A percentile compares a stretch with the other conserved stretches of the same genome.
Conservation (phyloP, 2,888 invertebrate species). For the Drosophila prolongata region DNA sequence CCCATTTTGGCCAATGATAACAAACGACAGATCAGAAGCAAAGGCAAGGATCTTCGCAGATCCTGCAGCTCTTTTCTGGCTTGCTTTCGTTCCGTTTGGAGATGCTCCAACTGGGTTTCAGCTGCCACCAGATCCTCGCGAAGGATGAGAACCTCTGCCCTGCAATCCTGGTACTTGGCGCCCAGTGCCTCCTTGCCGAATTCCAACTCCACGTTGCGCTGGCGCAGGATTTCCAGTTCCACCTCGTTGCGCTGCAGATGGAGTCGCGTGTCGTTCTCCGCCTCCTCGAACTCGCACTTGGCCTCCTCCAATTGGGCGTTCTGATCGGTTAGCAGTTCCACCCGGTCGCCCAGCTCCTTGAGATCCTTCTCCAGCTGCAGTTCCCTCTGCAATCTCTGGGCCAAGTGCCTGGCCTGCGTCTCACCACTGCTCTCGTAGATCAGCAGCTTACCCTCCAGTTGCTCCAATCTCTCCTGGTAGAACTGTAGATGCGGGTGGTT, state of each 20-base stretch:
- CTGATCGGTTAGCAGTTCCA: slow-evolving; percentile 87
- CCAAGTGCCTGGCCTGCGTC: slow-evolving; percentile 87
- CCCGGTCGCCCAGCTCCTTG: slow-evolving; percentile 84
- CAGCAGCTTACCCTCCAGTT: slow-evolving; percentile 88
- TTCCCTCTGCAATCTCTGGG: slow-evolving; percentile 88
- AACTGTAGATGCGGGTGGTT: slow-evolving; percentile 87
- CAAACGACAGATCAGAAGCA: slow-evolving; percentile 69
- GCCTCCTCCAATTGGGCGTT: slow-evolving; percentile 89
- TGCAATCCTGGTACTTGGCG: slow-evolving; percentile 85
- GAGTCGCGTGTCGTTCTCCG: slow-evolving; percentile 89
- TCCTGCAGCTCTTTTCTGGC: slow-evolving; percentile 80
- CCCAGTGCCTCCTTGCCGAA: slow-evolving; percentile 87
- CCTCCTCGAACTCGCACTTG: slow-evolving; percentile 90
- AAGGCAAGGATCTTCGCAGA: slow-evolving; percentile 74
- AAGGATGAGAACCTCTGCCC: slow-evolving; percentile 81
- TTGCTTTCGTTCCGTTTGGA: slow-evolving; percentile 83
- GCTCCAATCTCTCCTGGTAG: slow-evolving; percentile 88
- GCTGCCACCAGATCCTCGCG: slow-evolving; percentile 80
- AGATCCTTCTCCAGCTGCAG: slow-evolving; percentile 85
- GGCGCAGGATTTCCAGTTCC: slow-evolving; percentile 86
- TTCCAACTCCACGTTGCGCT: slow-evolving; percentile 86
- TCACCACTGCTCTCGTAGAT: slow-evolving; percentile 89
- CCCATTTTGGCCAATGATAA: slow-evolving; percentile 62
- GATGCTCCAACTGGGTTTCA: slow-evolving; percentile 80
- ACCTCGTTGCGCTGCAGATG: slow-evolving; percentile 86